Evolutionary conservation across 1,140 invertebrate species (phyloP).

Genomic region (Drosophila punjabiensis): DNA sequence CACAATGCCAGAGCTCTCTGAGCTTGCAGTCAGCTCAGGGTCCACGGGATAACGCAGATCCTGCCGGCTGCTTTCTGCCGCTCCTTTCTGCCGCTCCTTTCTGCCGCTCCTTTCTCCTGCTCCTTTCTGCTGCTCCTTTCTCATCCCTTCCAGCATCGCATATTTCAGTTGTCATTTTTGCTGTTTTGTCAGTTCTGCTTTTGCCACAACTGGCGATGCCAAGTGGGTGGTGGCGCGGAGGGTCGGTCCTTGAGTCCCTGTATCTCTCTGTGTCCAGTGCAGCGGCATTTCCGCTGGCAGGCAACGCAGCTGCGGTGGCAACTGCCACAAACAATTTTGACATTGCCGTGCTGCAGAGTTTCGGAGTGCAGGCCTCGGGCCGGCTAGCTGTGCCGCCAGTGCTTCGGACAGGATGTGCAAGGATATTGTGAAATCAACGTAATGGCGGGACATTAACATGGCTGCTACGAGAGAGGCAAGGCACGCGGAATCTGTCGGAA

Average conservation of each 20-base stretch:
- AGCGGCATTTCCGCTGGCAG: constrained; percentile 70
- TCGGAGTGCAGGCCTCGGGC: constrained; percentile 14
- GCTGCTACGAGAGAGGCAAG: constrained; percentile 48
- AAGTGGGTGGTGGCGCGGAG: constrained; percentile 2
- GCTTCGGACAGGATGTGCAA: constrained; percentile 70
- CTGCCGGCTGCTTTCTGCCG: background rate
- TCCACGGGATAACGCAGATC: constrained; percentile 28
- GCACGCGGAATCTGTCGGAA: background rate
- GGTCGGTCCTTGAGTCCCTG: background rate
- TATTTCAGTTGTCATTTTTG: constrained; percentile 79
- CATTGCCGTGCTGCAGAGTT: constrained; percentile 65
- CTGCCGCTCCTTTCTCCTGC: background rate
- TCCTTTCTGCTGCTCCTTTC: constrained; percentile 9
- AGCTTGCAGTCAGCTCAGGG: constrained; percentile 38
- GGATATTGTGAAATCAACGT: constrained; percentile 81
- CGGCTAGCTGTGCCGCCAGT: constrained; percentile 14
- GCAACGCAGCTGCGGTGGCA: constrained; percentile 70
- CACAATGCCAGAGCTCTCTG: constrained; percentile 51
- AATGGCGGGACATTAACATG: constrained; percentile 76
- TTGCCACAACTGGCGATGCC: constrained; percentile 35
- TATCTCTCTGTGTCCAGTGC: constrained; percentile 20
- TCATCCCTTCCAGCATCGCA: constrained; percentile 44
- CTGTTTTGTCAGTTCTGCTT: constrained; percentile 73
- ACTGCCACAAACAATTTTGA: constrained; percentile 82
- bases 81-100: constrained; percentile 7